phyloP scores from a whole-genome alignment of 2,888 invertebrate genomes.

The Spilosoma lubricipeda region DNA sequence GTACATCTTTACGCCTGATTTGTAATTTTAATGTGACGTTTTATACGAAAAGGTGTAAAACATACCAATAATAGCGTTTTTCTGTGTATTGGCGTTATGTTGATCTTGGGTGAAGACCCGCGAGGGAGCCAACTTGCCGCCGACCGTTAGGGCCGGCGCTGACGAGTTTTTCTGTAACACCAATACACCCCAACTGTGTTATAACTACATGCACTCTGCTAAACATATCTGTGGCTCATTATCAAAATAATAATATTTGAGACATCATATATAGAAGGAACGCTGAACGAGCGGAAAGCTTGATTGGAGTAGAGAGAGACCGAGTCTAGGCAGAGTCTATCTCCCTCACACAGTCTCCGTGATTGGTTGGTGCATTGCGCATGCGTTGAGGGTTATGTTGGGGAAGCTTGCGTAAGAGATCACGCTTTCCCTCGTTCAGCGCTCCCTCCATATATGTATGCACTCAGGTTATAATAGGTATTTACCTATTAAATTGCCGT shows the following conservation, averaged over 20 bases:
- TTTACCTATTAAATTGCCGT: too few relatives aligned
- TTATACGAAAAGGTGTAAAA: slow-evolving; percentile 14
- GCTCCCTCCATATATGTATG: too few relatives aligned
- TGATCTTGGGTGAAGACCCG: slow-evolving; percentile 57
- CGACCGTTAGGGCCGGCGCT: slow-evolving; percentile 67
- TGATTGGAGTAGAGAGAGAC: too few relatives aligned
- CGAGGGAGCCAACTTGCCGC: slow-evolving; percentile 62
- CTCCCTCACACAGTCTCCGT: too few relatives aligned
- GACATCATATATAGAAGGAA: too few relatives aligned
- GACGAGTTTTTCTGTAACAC: slow-evolving; percentile 68
- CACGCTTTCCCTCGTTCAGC: too few relatives aligned
- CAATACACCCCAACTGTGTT: slow-evolving; percentile 49
- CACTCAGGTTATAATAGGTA: too few relatives aligned
- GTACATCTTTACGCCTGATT: background rate
- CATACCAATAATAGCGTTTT: slow-evolving; percentile 73
- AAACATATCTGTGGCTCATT: slow-evolving; percentile 3
- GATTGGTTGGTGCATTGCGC: too few relatives aligned
- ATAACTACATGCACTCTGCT: slow-evolving; percentile 35
- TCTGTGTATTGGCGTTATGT: slow-evolving; percentile 46
- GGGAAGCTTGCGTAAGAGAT: too few relatives aligned
- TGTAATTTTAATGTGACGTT: background rate
- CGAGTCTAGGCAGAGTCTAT: too few relatives aligned
- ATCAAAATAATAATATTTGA: background rate
- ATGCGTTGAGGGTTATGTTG: too few relatives aligned
- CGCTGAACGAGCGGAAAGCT: too few relatives aligned